Conservation (phyloP, 2,888 invertebrate species). For the Lepidochitona cinerea region DNA sequence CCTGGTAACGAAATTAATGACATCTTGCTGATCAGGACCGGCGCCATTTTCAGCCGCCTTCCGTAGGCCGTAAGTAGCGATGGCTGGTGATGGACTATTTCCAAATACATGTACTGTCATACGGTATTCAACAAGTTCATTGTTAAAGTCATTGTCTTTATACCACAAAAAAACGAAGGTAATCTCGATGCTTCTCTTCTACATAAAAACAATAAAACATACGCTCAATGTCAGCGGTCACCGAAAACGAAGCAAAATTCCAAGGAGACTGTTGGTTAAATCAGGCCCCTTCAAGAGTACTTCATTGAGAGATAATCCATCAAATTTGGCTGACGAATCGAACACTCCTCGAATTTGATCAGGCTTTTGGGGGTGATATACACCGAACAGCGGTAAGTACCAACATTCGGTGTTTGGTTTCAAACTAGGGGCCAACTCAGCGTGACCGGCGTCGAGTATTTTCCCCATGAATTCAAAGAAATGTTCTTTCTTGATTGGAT, state of each 20-base stretch:
- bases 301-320: background rate
- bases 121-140: no score
- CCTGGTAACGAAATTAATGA: background rate
- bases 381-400: conserved; percentile 39
- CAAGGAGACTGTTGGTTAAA: background rate
- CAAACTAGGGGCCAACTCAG: conserved; percentile 31
- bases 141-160: background rate
- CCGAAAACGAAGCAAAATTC: background rate
- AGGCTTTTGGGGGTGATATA: conserved; percentile 23
- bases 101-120: background rate
- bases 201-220: background rate
- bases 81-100: background rate
- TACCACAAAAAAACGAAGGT: background rate
- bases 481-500: background rate
- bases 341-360: conserved; percentile 13
- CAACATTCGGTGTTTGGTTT: conserved; percentile 21
- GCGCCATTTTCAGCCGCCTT: no score
- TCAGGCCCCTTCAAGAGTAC: background rate
- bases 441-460: background rate
- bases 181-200: background rate
- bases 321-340: background rate
- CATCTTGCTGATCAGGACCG: no score
- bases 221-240: background rate
- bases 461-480: conserved; percentile 7
- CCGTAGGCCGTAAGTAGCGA: background rate